Base-by-base conservation (phyloP, 2,113 vertebrate species). In the Sylvietta virens region DNA sequence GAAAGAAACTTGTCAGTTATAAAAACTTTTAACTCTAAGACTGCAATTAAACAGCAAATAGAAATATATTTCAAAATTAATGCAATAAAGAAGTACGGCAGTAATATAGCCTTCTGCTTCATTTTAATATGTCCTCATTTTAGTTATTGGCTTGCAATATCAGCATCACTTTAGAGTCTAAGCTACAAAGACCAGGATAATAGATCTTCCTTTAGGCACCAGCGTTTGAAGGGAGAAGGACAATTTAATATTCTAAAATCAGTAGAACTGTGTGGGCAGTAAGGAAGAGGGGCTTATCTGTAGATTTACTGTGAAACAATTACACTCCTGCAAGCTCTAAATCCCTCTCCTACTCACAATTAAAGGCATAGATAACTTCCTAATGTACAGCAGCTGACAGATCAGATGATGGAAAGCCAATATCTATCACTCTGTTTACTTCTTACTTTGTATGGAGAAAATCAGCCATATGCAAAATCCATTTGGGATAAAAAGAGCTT, bases 341-440 rank as follows among this genome's bases (percentile, higher is more conserved):
- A 97, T 94, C 88, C 88, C 92, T 94, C 88, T 90, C 88, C 76
- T 67, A 58, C 93, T 93, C 72, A 90, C 92, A 95, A 96, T 97
- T 96, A 96, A 95, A 96, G 92, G 82, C 92, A 79, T 92, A 96
- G 90, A 90, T 96, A 97, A 96, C 85, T 86, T 86, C 80, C 88
- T 82, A 88, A 94, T 90, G 85, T 70, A 96, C 60, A 88, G 85
- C 48, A 86, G 72, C 47, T 86, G 94, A 93, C 88, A 88, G 90
- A 35, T 94, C 51, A 67, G 67, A 90, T 86, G 93, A 96, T 73
- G 81, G 85, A 95, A 94, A 92, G 80, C 69, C 86, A 92, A 10
- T 90, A 94, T 95, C 69, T 87, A 81, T 96, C 92, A 95, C 76
- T 86, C 71, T 90, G 79, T 95, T 96, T 95, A 81, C 76, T 92